Base-by-base conservation (phyloP, 30 jellyfish, hydroid and myxozoan genomes). In the Aurelia aurita region DNA sequence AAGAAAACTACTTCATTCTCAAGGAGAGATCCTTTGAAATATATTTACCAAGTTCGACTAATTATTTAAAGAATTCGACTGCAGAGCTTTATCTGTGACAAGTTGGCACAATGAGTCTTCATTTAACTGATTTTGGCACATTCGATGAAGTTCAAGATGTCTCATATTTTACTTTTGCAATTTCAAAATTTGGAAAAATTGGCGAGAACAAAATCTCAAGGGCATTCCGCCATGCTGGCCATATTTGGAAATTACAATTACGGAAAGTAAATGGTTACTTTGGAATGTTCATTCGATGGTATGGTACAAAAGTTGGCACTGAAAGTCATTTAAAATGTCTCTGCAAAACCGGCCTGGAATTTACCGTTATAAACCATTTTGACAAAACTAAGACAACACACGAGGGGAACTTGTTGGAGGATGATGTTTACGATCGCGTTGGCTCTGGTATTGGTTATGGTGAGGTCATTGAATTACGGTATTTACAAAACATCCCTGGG, bases 361-460 rank as follows among this genome's bases (percentile, higher is more conserved):
- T 94, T 35, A 46, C 79, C 19, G 87, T 94, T 3, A 60, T 89
- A 65, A 94, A 94, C 69, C 88, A 77, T 49, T 74, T 79, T 43
- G 94, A 82, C 64, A 80, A 79, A 12, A 54, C 49, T 10, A 66
- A 79, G 31, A 81, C 96, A 0, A 61, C 89, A 18, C 66, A 66
- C 63, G 96, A 94, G 29, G 99, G 97, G 21, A 54, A 58, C 74
- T 45, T 85, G 69, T 68, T 69, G 23, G 96, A 88, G 45, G 90
- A 89, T 62, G 96, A 94, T 75, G 69, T 77, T 27, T 94, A 73
- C 63, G 95, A 88, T 26, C 80, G 84, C 4, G 77, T 85, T 6
- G 96, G 96, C 25, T 84, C 89, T n/a, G 98, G 98, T 13, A 75
- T 93, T 54, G 98, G 98, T 63, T 93, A 93, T 58, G 90, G 98